Conservation (phyloP, 2,888 invertebrate genomes). For the Melanostoma mellinum region DNA sequence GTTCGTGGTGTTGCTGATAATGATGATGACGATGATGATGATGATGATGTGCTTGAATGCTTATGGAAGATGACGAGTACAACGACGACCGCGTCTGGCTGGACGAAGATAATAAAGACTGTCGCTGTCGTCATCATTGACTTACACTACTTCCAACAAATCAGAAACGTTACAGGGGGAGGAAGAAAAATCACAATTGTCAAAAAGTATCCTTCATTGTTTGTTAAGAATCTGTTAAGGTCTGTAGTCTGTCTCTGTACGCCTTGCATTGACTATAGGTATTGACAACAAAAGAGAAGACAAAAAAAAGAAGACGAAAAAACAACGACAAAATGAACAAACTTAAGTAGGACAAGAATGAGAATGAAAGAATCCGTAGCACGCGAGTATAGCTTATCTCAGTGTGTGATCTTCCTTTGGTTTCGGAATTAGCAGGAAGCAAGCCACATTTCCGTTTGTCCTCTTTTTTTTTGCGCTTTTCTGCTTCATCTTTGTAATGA, state of each 20-base stretch:
- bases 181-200: conserved; percentile 1
- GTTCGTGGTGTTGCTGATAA: conserved; percentile 11
- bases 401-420: conserved; percentile 66
- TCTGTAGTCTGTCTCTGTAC: background rate
- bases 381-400: conserved; percentile 59
- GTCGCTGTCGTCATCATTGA: conserved; percentile 61
- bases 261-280: no score
- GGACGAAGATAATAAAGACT: conserved; percentile 70
- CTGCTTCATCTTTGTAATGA: conserved; percentile 50
- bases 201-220: conserved; percentile 14
- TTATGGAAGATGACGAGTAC: background rate
- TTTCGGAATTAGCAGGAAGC: conserved; percentile 69
- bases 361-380: conserved; percentile 38
- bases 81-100: conserved; percentile 51
- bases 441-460: conserved; percentile 70
- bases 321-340: conserved; percentile 3
- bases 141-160: conserved; percentile 41
- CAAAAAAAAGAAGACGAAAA: background rate
- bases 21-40: conserved; percentile 33
- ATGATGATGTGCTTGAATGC: conserved; percentile 38
- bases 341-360: conserved; percentile 2
- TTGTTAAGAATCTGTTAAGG: conserved; percentile 4
- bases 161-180: background rate
- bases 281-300: background rate
- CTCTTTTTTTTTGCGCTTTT: conserved; percentile 24